Evolutionary conservation across 2,888 invertebrate species (phyloP).

Genomic region (Acanthosepion esculentum): DNA sequence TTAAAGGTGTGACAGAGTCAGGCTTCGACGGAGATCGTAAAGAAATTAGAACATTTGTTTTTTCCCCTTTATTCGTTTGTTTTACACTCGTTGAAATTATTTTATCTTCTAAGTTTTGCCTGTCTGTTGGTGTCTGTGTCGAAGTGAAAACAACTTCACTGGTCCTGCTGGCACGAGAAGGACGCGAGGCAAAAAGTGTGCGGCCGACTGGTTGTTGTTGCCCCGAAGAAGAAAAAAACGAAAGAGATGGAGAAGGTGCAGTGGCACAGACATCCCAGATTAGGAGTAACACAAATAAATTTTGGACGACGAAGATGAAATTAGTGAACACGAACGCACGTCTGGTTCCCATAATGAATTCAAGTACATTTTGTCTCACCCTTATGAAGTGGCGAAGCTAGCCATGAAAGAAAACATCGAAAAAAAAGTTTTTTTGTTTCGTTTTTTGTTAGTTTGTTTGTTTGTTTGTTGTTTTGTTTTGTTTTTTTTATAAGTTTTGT

Average conservation of each 20-base stretch:
- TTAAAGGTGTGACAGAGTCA: background rate
- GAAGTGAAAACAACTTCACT: background rate
- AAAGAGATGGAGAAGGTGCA: background rate
- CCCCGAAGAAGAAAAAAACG: background rate
- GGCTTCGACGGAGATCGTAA: background rate
- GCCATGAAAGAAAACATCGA: slow-evolving; percentile 33
- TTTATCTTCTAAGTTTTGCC: background rate
- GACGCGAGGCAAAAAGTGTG: background rate
- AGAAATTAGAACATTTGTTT: background rate
- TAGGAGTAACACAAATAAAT: background rate
- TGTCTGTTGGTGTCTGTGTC: background rate
- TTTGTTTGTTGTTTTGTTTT: background rate
- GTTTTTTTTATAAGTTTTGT: background rate
- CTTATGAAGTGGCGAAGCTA: background rate
- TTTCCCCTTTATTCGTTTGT: background rate
- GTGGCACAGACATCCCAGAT: background rate
- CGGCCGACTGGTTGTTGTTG: background rate
- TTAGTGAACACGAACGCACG: slow-evolving; percentile 33
- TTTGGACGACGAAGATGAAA: background rate
- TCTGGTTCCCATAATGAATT: slow-evolving; percentile 21
- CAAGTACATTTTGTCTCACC: slow-evolving; percentile 6
- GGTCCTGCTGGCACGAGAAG: background rate
- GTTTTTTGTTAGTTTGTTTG: background rate
- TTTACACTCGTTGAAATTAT: background rate
- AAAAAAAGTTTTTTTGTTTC: background rate